Evolutionary conservation across 2,888 invertebrate genomes (phyloP), one percentile per base, ranked within the genome.

Genomic region (Folsomia candida): DNA sequence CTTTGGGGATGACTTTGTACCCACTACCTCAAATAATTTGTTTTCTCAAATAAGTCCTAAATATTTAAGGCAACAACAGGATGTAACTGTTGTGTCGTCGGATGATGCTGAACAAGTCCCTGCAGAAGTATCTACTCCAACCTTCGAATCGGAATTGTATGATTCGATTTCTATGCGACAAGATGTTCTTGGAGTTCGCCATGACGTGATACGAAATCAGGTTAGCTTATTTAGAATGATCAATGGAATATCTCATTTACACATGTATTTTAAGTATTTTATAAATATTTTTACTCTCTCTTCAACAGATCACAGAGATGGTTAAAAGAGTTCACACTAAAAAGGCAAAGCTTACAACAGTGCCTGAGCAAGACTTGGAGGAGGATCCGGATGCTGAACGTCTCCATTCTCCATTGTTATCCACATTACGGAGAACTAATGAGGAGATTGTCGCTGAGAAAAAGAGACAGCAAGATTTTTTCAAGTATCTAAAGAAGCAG

Each of bases 131-230:
- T 62, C 51, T 28, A 26, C 47, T 51, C 27, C 67, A 18, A 64
- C 22, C 24, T 54, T 63, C 1, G 70, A 68, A 29, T 29, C 14
- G 9, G 29, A 28, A 4, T 22, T 37, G 3, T 37, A 62, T 24
- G 25, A 20, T 18, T 18, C 51, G 25, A 18, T 14, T 11, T 51
- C 20, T 24, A 92, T 92, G 91, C 87, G 88, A 0, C 87, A 91
- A 75, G 88, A 88, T 82, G 87, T 91, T 2, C 86, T 89, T 51
- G 90, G 90, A 0, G 83, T 93, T 61, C 87, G 92, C 82, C 90
- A 90, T 80, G 83, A 84, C 0, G 84, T 83, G 69, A 89, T 92
- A 58, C 87, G 91, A 87, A 85, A 78, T 3, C 82, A 81, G 81
- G 85, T 84, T n/a, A n/a, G n/a, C n/a, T n/a, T n/a, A n/a, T n/a